Conservation (phyloP, 2,888 invertebrate genomes). For the Buathra laborator region DNA sequence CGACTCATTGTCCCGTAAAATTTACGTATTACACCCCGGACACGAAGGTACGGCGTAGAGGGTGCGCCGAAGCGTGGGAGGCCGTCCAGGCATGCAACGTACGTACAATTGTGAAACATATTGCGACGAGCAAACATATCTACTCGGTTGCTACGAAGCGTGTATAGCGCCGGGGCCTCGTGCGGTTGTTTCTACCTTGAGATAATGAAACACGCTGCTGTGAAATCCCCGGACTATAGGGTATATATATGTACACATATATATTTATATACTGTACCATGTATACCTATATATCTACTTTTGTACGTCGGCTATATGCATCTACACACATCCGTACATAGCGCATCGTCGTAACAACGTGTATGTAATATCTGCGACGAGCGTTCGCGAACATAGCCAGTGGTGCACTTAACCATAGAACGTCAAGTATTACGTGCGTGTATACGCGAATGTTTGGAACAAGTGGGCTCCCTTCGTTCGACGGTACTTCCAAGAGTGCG, state of each 20-base stretch:
- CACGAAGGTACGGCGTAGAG: conserved; percentile 55
- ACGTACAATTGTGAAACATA: conserved; percentile 62
- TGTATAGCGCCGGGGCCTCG: conserved; percentile 3
- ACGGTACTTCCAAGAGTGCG: conserved; percentile 9
- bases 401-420: conserved; percentile 54
- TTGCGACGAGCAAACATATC: conserved; percentile 55
- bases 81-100: conserved; percentile 25
- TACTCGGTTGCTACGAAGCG: conserved; percentile 29
- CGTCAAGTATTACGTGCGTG: conserved; percentile 40
- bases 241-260: no score
- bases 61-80: conserved; percentile 52
- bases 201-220: conserved; percentile 62
- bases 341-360: conserved; percentile 24
- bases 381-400: not conserved
- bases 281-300: no score
- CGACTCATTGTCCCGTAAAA: conserved; percentile 63
- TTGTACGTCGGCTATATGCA: not conserved
- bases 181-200: conserved; percentile 58
- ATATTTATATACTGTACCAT: no score
- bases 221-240: not conserved
- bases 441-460: not conserved
- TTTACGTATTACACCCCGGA: conserved; percentile 63
- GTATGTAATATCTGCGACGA: conserved; percentile 34
- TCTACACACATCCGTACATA: not conserved
- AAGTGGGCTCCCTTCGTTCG: conserved; percentile 20